These are phyloP conservation scores for Triplophysa rosa DNA, from an alignment of 2,113 vertebrate genomes.

Conservation along the genomic window DNA sequence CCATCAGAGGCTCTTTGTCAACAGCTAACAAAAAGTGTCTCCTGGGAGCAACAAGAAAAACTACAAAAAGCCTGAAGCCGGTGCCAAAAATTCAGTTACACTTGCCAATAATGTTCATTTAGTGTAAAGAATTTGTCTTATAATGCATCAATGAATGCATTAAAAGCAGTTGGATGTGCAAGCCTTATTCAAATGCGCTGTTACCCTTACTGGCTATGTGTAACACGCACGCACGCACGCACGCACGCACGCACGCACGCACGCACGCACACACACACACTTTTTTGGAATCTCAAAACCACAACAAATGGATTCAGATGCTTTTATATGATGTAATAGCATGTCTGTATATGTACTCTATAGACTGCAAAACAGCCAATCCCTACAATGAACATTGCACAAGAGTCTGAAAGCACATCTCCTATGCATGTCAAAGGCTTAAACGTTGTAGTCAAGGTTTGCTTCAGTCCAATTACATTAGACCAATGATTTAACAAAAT, in stretches of 20 bases:
- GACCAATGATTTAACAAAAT: not conserved
- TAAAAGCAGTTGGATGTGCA: conserved; percentile 1
- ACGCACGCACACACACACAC: too few relatives aligned
- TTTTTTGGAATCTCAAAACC: not conserved
- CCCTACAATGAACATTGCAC: too few relatives aligned
- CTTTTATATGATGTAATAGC: not conserved
- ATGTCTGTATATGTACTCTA: not conserved
- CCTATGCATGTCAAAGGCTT: too few relatives aligned
- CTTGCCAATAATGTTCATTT: conserved; percentile 25
- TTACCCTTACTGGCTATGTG: not conserved
- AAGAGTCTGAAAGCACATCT: too few relatives aligned
- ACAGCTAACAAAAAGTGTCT: not conserved
- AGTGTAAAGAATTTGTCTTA: not conserved
- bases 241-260: not conserved
- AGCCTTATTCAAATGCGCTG: not conserved
- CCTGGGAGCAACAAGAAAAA: not conserved
- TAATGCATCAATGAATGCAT: not conserved
- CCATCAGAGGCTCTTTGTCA: not conserved
- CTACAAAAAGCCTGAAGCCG: not conserved
- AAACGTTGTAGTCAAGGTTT: not conserved
- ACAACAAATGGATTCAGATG: not conserved
- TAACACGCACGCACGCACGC: not conserved
- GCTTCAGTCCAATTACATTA: not conserved
- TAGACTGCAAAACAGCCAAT: too few relatives aligned
- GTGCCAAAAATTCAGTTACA: conserved; percentile 26